These are phyloP conservation scores for Asbolus verrucosus DNA, from an alignment of 1,140 invertebrate species.

Conservation along the genomic window DNA sequence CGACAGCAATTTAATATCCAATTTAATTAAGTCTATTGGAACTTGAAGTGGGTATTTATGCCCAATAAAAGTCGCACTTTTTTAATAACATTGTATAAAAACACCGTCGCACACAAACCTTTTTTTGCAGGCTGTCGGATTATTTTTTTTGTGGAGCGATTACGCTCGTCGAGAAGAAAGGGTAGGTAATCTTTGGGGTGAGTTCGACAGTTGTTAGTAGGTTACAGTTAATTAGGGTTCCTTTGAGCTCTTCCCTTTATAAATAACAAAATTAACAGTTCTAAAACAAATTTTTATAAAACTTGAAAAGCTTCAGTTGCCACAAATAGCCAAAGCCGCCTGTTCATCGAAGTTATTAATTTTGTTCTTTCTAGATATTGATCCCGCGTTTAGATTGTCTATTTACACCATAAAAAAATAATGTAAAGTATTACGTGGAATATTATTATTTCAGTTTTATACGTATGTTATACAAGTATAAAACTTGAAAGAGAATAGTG, in stretches of 20 bases:
- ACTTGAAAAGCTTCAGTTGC: too few relatives aligned
- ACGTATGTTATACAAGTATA: too few relatives aligned
- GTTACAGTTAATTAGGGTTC: neutral
- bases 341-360: too few relatives aligned
- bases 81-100: neutral
- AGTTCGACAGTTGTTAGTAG: neutral
- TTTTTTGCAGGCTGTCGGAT: neutral
- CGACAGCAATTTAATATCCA: constrained; percentile 33
- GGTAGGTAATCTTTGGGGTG: neutral
- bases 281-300: neutral
- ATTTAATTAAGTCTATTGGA: constrained; percentile 37
- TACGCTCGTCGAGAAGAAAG: too few relatives aligned
- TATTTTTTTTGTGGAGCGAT: too few relatives aligned
- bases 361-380: too few relatives aligned
- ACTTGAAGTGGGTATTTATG: constrained; percentile 18
- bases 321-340: too few relatives aligned
- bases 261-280: neutral
- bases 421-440: too few relatives aligned
- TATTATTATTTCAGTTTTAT: too few relatives aligned
- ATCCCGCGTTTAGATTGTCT: too few relatives aligned
- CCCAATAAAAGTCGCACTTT: constrained; percentile 6
- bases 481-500: too few relatives aligned
- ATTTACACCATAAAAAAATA: too few relatives aligned
- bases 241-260: neutral
- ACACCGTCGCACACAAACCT: neutral